Conservation (phyloP, 2,797 vertebrate species). For the Monodelphis domestica region DNA sequence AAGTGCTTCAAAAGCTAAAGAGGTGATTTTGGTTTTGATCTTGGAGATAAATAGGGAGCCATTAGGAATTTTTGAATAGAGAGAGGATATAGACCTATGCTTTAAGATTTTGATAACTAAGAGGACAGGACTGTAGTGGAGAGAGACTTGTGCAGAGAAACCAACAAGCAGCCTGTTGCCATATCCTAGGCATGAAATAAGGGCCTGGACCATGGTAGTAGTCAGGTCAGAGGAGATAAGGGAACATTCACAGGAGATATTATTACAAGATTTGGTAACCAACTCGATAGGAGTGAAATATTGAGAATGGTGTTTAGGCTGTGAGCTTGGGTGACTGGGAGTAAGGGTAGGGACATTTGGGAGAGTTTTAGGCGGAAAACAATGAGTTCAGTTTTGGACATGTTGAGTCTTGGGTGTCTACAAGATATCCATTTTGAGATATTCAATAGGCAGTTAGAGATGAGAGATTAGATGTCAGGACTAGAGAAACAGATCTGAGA, state of each 20-base stretch:
- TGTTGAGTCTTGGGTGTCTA: neutral
- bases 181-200: neutral
- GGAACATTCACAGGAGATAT: neutral
- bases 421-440: neutral
- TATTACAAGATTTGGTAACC: neutral
- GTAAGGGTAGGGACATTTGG: neutral
- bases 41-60: neutral
- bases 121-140: neutral
- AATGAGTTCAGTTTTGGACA: neutral
- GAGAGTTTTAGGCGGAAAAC: neutral
- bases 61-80: neutral
- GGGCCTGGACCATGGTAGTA: neutral
- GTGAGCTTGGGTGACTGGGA: neutral
- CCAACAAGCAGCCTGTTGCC: neutral
- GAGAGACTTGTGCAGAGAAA: neutral
- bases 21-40: neutral
- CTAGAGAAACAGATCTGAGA: neutral
- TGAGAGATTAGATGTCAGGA: neutral
- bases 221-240: neutral
- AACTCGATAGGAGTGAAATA: neutral
- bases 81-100: neutral
- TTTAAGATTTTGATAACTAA: neutral
- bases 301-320: neutral
- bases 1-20: neutral
- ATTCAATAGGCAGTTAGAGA: neutral